A percentile compares a stretch with the other conserved stretches of the same genome.
Evolutionary conservation across 2,888 invertebrate species (phyloP).

Genomic region (Monochamus alternatus): DNA sequence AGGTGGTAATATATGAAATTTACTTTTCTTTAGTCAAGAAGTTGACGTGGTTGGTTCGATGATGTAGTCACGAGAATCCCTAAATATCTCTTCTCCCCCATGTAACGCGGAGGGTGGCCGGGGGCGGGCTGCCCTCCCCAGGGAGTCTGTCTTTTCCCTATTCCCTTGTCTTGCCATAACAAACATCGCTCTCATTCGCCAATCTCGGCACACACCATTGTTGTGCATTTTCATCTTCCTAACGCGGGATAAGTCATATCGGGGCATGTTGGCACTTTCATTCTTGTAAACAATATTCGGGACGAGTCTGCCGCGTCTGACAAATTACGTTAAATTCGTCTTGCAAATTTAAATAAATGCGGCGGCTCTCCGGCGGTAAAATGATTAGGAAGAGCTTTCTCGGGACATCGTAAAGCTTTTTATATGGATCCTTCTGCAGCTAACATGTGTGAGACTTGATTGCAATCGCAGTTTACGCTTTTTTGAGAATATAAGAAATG

Average conservation of each 20-base stretch:
- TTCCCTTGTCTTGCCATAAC: slow-evolving; percentile 70
- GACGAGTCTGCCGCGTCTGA: slow-evolving; percentile 47
- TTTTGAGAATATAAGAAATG: no score
- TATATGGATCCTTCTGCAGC: no score
- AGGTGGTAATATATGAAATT: slow-evolving; percentile 43
- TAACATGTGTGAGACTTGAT: no score
- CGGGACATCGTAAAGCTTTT: no score
- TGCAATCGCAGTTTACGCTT: no score
- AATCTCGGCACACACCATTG: slow-evolving; percentile 67
- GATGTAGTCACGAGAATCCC: slow-evolving; percentile 68
- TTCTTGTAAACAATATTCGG: slow-evolving; percentile 58
- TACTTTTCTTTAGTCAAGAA: slow-evolving; percentile 50
- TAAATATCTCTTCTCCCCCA: slow-evolving; percentile 68
- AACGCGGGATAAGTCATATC: slow-evolving; percentile 51
- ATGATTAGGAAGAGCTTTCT: no score
- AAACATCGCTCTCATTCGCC: slow-evolving; percentile 68
- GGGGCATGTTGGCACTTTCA: slow-evolving; percentile 62
- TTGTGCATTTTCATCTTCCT: slow-evolving; percentile 63
- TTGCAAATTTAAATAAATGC: slow-evolving; percentile 24
- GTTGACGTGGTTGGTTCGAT: slow-evolving; percentile 65
- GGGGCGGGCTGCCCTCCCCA: slow-evolving; percentile 69
- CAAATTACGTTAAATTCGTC: slow-evolving; percentile 42
- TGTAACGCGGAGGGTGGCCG: slow-evolving; percentile 63
- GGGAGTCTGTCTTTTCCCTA: slow-evolving; percentile 78
- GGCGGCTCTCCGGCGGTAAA: no score